A percentile compares a stretch with the other conserved stretches of the same genome.
Evolutionary conservation across 30 jellyfish, hydroid and myxozoan genomes (phyloP).

Genomic region (Chironex yamaguchii): DNA sequence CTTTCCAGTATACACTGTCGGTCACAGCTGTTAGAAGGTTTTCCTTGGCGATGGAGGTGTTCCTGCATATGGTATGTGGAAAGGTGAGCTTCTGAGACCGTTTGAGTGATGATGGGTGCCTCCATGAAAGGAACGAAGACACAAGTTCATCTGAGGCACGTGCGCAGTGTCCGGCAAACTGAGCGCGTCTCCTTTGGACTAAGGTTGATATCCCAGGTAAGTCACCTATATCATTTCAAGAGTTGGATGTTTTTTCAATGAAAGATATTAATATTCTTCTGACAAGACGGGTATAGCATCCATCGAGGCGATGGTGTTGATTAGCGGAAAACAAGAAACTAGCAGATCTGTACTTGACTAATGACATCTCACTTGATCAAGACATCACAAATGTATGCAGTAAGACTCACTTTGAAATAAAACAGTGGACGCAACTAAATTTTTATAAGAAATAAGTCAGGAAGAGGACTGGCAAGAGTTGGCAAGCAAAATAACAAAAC

Average conservation of each 20-base stretch:
- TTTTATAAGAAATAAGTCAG: too few relatives aligned
- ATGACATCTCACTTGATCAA: too few relatives aligned
- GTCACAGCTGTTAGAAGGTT: not conserved
- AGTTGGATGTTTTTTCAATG: not conserved
- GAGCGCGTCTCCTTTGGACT: not conserved
- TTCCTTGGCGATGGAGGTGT: not conserved
- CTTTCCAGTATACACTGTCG: not conserved
- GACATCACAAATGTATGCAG: too few relatives aligned
- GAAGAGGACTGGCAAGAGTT: too few relatives aligned
- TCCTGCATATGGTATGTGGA: not conserved
- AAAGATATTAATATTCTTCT: not conserved
- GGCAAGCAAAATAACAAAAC: too few relatives aligned
- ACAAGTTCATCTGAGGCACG: not conserved
- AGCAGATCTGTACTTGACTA: too few relatives aligned
- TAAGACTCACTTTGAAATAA: too few relatives aligned
- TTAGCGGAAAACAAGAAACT: conserved; percentile 1
- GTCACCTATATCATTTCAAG: not conserved
- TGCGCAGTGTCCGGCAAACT: conserved; percentile 1
- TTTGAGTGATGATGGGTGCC: not conserved
- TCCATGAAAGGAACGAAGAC: not conserved
- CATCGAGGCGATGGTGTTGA: not conserved
- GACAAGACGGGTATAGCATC: not conserved
- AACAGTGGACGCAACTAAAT: too few relatives aligned
- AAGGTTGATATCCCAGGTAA: not conserved
- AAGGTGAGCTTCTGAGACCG: not conserved